Conservation (phyloP, 2,888 invertebrate species). For the Synanthedon andrenaeformis region DNA sequence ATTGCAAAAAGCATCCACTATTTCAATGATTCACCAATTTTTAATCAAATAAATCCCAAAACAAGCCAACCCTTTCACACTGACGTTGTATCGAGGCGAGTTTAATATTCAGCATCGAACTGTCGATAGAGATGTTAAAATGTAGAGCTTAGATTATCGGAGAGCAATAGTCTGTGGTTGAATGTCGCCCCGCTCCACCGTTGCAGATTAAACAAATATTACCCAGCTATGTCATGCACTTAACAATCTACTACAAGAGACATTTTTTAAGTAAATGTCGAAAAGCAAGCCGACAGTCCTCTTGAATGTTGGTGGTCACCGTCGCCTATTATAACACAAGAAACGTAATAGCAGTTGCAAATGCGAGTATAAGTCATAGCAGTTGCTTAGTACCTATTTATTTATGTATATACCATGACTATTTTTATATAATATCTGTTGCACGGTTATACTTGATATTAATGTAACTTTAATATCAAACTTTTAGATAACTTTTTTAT, state of each 20-base stretch:
- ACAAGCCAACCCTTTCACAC: neutral
- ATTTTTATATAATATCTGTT: no score
- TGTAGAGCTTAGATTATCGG: constrained; percentile 53
- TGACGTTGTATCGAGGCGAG: neutral
- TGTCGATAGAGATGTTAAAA: constrained; percentile 29
- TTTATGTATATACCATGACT: no score
- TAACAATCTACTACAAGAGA: constrained; percentile 17
- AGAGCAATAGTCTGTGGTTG: constrained; percentile 47
- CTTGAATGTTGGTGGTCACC: neutral
- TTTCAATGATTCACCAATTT: no score
- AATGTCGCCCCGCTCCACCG: constrained; percentile 32
- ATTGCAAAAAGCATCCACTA: no score
- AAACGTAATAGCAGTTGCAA: no score
- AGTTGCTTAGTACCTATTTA: no score
- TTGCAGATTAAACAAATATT: constrained; percentile 68
- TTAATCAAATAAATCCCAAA: no score
- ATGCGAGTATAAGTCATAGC: no score
- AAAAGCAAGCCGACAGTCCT: no score
- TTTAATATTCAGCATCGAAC: neutral
- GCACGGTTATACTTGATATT: no score
- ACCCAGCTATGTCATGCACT: constrained; percentile 33
- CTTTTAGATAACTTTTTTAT: no score
- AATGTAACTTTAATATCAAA: no score
- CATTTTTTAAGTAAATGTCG: constrained; percentile 3
- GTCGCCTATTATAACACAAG: neutral